Conservation (phyloP, 1,140 invertebrate genomes). For the Drosophila auraria region DNA sequence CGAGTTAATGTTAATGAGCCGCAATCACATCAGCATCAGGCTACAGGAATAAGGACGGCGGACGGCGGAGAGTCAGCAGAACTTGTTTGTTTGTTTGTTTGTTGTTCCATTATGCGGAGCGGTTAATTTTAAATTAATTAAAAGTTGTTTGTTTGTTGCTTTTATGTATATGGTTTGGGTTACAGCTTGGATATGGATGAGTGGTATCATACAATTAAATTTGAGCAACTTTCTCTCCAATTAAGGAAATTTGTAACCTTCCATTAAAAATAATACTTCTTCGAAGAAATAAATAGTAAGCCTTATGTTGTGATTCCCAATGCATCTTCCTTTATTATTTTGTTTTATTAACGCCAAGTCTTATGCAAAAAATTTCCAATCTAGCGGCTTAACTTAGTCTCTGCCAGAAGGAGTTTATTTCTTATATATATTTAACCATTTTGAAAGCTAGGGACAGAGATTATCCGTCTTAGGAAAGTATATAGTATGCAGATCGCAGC, state of each 20-base stretch:
- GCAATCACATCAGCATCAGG: conserved; percentile 59
- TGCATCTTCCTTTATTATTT: no score
- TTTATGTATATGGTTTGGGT: conserved; percentile 22
- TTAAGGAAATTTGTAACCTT: not conserved
- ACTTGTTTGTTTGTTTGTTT: conserved; percentile 45
- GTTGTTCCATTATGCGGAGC: conserved; percentile 46
- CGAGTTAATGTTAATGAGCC: conserved; percentile 59
- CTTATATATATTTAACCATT: not conserved
- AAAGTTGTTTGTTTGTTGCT: conserved; percentile 52
- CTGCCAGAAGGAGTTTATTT: not conserved
- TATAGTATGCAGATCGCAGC: not conserved
- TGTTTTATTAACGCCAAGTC: not conserved
- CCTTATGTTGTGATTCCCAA: no score
- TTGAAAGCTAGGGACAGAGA: not conserved
- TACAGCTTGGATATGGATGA: not conserved
- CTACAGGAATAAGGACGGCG: conserved; percentile 15
- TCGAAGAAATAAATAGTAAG: not conserved
- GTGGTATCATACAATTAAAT: not conserved
- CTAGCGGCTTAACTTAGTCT: not conserved
- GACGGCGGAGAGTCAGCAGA: conserved; percentile 22
- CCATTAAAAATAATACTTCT: not conserved
- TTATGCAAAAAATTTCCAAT: not conserved
- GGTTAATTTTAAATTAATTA: conserved; percentile 67
- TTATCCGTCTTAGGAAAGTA: not conserved
- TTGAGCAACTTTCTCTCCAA: not conserved